Conservation (phyloP, 2,888 invertebrate genomes). For the Pilophorus perplexus region DNA sequence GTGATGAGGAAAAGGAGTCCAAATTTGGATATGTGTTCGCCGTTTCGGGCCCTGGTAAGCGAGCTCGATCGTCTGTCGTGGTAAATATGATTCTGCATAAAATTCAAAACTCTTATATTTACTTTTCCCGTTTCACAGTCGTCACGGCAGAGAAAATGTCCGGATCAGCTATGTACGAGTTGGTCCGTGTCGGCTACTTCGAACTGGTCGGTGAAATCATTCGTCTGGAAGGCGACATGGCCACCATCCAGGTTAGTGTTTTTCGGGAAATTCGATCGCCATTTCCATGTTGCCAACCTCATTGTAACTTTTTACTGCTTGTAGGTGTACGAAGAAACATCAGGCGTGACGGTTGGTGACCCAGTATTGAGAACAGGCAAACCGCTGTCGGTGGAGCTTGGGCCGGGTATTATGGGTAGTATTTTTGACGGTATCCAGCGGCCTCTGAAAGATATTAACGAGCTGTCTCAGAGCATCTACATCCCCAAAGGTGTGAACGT, state of each 20-base stretch:
- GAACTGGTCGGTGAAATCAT: conserved; percentile 99
- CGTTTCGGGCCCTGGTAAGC: conserved; percentile 97
- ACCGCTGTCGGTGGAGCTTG: conserved; percentile 96
- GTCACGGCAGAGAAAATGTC: conserved; percentile 99
- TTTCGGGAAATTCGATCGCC: too few relatives aligned
- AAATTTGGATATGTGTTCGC: conserved; percentile 93
- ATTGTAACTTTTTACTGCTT: background rate
- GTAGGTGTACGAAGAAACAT: conserved; percentile 90
- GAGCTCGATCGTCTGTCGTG: too few relatives aligned
- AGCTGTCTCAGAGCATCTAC: conserved; percentile 93
- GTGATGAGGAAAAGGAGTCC: conserved; percentile 81
- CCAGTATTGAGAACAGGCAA: conserved; percentile 98
- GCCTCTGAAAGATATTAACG: conserved; percentile 93
- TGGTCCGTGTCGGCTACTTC: conserved; percentile 96
- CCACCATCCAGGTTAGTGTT: conserved; percentile 90
- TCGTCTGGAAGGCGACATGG: conserved; percentile 98
- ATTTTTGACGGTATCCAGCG: conserved; percentile 99
- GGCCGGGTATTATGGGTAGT: conserved; percentile 93
- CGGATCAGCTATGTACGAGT: conserved; percentile 99
- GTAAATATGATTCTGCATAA: conserved; percentile 45
- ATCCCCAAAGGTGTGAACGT: conserved; percentile 98
- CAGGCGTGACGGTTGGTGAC: conserved; percentile 99
- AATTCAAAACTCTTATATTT: background rate
- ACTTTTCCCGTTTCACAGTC: conserved; percentile 60
- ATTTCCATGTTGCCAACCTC: too few relatives aligned